These are phyloP conservation scores for Ctenodactylus gundi DNA, from an alignment of 2,113 vertebrate species.

Conservation along the genomic window DNA sequence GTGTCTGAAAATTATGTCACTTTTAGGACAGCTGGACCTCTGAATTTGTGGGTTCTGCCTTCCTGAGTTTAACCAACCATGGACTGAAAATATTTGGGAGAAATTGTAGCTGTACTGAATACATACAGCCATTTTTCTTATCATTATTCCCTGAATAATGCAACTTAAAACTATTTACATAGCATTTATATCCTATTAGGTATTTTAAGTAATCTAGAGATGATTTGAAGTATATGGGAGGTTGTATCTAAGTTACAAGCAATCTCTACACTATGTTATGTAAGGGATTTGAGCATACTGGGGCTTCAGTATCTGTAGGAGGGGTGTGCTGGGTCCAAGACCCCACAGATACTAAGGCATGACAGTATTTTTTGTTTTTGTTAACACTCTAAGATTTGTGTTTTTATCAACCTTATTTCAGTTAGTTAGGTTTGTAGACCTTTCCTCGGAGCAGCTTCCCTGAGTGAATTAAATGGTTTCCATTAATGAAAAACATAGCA, in stretches of 20 bases:
- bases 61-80: too few relatives aligned
- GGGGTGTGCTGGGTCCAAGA: background rate
- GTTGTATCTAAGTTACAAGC: background rate
- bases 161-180: background rate
- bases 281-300: too few relatives aligned
- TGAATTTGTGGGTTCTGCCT: background rate
- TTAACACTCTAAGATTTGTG: background rate
- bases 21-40: background rate
- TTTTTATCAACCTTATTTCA: constrained; percentile 16
- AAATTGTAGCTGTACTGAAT: too few relatives aligned
- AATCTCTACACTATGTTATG: background rate
- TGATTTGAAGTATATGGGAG: background rate
- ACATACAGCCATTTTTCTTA: background rate
- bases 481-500: constrained; percentile 63
- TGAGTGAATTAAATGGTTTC: constrained; percentile 65
- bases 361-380: background rate
- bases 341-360: background rate
- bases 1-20: background rate
- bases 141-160: background rate
- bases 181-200: too few relatives aligned
- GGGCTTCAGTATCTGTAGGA: background rate
- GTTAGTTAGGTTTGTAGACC: constrained; percentile 62
- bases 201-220: too few relatives aligned
- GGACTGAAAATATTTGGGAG: too few relatives aligned
- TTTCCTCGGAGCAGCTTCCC: background rate